Evolutionary conservation across 1,140 invertebrate species (phyloP).

Genomic region (Dreissena polymorpha): DNA sequence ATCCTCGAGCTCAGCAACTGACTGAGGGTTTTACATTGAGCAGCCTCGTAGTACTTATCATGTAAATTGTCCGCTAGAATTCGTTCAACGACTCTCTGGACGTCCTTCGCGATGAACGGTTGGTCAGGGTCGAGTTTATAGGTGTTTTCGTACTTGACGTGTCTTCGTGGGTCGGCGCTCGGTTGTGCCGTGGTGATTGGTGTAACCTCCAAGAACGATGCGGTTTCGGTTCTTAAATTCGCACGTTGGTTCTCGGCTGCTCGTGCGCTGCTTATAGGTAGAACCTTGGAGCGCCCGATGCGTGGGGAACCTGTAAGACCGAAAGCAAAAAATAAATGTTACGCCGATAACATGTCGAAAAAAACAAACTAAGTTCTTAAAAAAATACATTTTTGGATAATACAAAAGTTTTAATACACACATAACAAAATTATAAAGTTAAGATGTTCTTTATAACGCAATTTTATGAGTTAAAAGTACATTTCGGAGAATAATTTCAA

Average conservation of each 20-base stretch:
- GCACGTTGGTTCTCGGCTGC: not conserved
- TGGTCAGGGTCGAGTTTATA: slow-evolving; percentile 64
- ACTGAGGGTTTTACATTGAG: slow-evolving; percentile 64
- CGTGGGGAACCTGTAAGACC: slow-evolving; percentile 18
- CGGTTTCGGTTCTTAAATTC: slow-evolving; percentile 14
- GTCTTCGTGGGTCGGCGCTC: not conserved
- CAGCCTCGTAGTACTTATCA: slow-evolving; percentile 67
- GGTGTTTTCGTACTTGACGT: slow-evolving; percentile 60
- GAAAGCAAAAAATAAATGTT: not conserved
- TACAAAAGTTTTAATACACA: too few species aligned
- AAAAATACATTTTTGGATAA: too few species aligned
- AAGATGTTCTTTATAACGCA: too few species aligned
- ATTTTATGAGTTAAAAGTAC: too few species aligned
- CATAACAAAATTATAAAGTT: too few species aligned
- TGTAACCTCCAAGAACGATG: slow-evolving; percentile 42
- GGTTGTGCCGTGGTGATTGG: not conserved
- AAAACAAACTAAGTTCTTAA: too few species aligned
- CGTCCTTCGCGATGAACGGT: slow-evolving; percentile 58
- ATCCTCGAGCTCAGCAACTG: slow-evolving; percentile 68
- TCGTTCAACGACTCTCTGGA: slow-evolving; percentile 67
- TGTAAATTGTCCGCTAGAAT: slow-evolving; percentile 65
- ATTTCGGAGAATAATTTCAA: too few species aligned
- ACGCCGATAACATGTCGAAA: too few species aligned
- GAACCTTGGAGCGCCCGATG: slow-evolving; percentile 20
- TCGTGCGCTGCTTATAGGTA: slow-evolving; percentile 27